A percentile compares a stretch with the other conserved stretches of the same genome.
phyloP scores from a whole-genome alignment of 2,113 vertebrate species.

The Glaucidium brasilianum region DNA sequence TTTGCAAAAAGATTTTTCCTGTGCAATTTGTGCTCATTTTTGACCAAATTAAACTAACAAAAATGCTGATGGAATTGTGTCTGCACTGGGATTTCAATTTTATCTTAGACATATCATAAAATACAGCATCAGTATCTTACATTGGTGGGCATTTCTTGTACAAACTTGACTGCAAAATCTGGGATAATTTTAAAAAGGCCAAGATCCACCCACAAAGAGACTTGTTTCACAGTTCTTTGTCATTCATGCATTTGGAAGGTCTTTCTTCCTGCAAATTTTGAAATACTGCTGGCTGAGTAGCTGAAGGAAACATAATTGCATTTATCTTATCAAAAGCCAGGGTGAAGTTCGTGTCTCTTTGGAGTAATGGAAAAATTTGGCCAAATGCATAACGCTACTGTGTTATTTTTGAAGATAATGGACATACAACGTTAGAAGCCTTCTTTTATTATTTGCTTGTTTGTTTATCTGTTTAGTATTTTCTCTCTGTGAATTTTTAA shows the following conservation, averaged over 20 bases:
- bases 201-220: not conserved
- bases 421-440: not conserved
- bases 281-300: not conserved
- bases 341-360: not conserved
- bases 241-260: not conserved
- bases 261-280: not conserved
- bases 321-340: not conserved
- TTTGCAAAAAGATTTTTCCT: not conserved
- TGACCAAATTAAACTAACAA: not conserved
- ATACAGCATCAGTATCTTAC: not conserved
- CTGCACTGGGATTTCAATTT: not conserved
- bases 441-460: not conserved
- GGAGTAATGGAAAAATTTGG: not conserved
- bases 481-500: not conserved
- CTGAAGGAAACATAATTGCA: not conserved
- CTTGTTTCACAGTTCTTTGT: not conserved
- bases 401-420: not conserved
- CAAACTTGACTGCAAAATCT: not conserved
- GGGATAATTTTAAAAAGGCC: not conserved
- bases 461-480: not conserved
- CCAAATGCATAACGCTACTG: not conserved
- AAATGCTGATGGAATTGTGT: not conserved
- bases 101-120: not conserved
- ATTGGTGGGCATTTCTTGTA: not conserved
- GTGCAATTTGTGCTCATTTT: not conserved